Evolutionary conservation across 2,888 invertebrate species (phyloP).

Genomic region (Spodoptera exigua): DNA sequence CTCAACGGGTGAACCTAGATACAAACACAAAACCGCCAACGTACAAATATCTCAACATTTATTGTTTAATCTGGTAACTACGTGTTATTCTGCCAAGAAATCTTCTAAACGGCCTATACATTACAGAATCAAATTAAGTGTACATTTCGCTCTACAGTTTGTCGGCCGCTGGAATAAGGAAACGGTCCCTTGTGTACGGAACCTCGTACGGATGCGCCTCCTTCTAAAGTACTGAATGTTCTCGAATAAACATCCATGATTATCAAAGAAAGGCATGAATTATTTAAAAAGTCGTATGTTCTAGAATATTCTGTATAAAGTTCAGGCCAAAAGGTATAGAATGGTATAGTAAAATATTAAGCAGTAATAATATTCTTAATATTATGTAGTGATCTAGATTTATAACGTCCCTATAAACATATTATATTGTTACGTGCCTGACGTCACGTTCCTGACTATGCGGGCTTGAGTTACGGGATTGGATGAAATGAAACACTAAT

Average conservation of each 20-base stretch:
- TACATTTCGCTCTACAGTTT: slow-evolving; percentile 54
- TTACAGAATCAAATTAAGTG: slow-evolving; percentile 55
- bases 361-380: no score
- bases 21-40: not conserved
- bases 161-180: slow-evolving; percentile 47
- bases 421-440: no score
- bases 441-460: no score
- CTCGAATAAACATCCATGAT: slow-evolving; percentile 24
- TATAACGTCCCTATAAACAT: no score
- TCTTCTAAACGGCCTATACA: slow-evolving; percentile 52
- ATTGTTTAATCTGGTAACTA: slow-evolving; percentile 38
- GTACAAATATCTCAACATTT: slow-evolving; percentile 20
- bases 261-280: slow-evolving; percentile 10
- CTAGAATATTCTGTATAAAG: no score
- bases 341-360: no score
- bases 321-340: no score
- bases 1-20: no score
- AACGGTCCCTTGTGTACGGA: slow-evolving; percentile 51
- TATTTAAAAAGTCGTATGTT: not conserved
- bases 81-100: slow-evolving; percentile 40
- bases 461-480: no score
- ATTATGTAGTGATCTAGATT: no score
- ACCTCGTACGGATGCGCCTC: slow-evolving; percentile 33
- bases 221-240: slow-evolving; percentile 32
- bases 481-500: no score